phyloP scores from a whole-genome alignment of 53 echinoderm and acorn worm species.

The Holothuria scabra region DNA sequence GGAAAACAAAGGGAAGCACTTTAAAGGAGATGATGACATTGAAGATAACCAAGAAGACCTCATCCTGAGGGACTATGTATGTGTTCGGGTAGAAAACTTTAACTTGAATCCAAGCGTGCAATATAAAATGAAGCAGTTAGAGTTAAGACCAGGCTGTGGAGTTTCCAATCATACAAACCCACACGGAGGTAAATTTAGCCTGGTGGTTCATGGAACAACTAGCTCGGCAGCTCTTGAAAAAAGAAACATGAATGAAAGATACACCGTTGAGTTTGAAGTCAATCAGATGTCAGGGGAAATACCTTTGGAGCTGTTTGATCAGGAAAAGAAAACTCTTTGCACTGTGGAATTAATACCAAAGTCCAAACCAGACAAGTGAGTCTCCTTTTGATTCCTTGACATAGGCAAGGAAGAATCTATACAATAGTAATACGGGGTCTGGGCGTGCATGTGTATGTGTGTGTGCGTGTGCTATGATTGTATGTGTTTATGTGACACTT shows the following conservation, averaged over 20 bases:
- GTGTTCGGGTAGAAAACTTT: constrained; percentile 39
- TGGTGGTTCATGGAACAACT: constrained; percentile 63
- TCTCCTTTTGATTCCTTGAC: neutral
- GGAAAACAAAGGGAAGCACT: neutral
- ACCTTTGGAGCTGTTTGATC: constrained; percentile 49
- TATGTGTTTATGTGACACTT: too few species aligned
- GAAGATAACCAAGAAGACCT: neutral
- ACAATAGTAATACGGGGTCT: too few species aligned
- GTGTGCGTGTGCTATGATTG: neutral
- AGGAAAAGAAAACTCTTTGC: constrained; percentile 53
- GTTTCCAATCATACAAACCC: constrained; percentile 43
- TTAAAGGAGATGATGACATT: constrained; percentile 11
- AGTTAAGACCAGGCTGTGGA: constrained; percentile 45
- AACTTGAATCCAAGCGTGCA: constrained; percentile 18
- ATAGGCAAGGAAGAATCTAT: too few species aligned
- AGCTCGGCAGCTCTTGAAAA: constrained; percentile 53
- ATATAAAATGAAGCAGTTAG: constrained; percentile 41
- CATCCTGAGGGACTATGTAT: constrained; percentile 38
- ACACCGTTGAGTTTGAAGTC: constrained; percentile 56
- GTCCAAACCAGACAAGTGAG: constrained; percentile 74
- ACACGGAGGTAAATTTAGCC: constrained; percentile 56
- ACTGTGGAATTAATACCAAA: constrained; percentile 90
- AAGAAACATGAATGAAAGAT: constrained; percentile 27
- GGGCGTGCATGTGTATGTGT: too few species aligned
- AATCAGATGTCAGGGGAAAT: constrained; percentile 62